Conservation (phyloP, 2,113 vertebrate genomes). For the Galemys pyrenaicus region DNA sequence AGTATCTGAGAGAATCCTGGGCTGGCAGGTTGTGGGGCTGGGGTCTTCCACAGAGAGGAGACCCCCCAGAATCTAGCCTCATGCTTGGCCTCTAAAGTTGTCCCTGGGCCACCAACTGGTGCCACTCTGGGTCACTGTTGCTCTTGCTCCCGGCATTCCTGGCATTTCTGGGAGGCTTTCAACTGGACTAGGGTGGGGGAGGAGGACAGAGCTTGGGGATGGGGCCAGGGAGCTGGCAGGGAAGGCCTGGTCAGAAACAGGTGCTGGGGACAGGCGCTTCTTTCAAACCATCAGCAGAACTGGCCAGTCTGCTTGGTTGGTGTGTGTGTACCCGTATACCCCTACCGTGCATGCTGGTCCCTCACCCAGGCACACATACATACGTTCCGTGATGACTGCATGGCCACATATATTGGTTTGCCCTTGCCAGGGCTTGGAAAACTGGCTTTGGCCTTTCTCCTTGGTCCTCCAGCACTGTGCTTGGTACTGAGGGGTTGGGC, state of each 20-base stretch:
- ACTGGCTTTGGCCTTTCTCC: background rate
- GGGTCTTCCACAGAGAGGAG: background rate
- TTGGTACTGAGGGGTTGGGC: background rate
- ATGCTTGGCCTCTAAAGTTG: background rate
- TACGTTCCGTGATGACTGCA: background rate
- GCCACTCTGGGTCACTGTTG: conserved; percentile 23
- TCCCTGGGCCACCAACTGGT: background rate
- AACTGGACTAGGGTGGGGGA: conserved; percentile 14
- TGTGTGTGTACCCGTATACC: background rate
- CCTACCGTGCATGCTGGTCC: background rate
- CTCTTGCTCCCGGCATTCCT: conserved; percentile 61
- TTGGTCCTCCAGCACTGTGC: background rate
- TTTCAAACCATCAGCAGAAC: background rate
- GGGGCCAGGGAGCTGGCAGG: background rate
- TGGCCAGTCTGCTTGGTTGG: background rate
- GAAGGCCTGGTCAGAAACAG: conserved; percentile 44
- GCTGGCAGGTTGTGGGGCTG: background rate
- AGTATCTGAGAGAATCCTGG: background rate
- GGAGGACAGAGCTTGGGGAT: conserved; percentile 43
- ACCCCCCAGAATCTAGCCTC: background rate
- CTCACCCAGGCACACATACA: background rate
- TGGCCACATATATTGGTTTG: background rate
- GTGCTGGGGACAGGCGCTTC: conserved; percentile 51
- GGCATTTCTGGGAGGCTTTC: conserved; percentile 70
- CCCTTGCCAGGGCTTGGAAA: background rate